phyloP scores from a whole-genome alignment of 2,113 vertebrate genomes.

The Meleagris gallopavo region DNA sequence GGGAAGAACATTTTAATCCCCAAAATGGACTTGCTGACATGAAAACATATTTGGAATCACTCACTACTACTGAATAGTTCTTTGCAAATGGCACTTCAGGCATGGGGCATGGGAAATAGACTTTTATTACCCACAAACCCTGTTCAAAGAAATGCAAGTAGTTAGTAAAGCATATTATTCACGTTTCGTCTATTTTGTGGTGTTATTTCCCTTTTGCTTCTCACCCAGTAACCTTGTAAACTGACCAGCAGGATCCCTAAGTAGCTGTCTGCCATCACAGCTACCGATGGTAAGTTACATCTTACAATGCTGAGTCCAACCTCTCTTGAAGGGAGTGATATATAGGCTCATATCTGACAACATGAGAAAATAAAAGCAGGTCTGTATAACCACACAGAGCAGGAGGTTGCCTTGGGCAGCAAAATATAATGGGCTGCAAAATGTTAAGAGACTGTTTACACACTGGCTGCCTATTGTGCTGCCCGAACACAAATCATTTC shows the following conservation, averaged over 20 bases:
- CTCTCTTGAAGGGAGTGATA: conserved; percentile 20
- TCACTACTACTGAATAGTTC: not conserved
- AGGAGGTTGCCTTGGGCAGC: conserved; percentile 64
- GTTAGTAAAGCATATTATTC: conserved; percentile 13
- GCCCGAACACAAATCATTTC: not conserved
- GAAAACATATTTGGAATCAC: conserved; percentile 13
- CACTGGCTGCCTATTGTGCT: conserved; percentile 39
- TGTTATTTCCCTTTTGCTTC: conserved; percentile 2
- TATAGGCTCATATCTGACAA: conserved; percentile 66
- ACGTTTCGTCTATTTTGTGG: not conserved
- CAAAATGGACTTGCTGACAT: conserved; percentile 44
- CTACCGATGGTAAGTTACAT: not conserved
- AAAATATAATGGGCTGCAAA: conserved; percentile 72
- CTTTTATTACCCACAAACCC: not conserved
- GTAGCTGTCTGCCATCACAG: not conserved
- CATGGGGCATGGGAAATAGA: not conserved
- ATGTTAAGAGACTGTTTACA: conserved; percentile 71
- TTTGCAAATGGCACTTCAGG: conserved; percentile 42
- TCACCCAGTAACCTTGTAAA: not conserved
- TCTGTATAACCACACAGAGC: conserved; percentile 59
- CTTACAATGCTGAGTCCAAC: not conserved
- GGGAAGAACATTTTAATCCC: conserved; percentile 60
- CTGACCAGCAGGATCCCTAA: not conserved
- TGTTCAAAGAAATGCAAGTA: conserved; percentile 14
- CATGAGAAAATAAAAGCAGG: conserved; percentile 57